Conservation (phyloP, 2,797 vertebrate species). For the Mastacembelus armatus region DNA sequence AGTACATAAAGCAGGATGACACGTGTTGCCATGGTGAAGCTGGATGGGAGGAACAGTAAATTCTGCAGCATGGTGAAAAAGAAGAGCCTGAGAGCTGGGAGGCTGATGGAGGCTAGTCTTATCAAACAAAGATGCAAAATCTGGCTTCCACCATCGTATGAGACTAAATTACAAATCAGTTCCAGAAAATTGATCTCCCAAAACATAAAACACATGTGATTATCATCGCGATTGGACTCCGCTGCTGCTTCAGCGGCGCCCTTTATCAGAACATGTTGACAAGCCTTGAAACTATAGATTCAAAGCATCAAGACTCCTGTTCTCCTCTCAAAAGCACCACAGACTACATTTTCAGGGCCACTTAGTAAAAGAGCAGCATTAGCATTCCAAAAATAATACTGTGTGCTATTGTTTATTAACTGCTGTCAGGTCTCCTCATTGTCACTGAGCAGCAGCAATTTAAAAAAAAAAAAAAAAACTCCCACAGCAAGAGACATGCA, state of each 20-base stretch:
- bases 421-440: constrained; percentile 55
- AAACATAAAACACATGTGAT: constrained; percentile 42
- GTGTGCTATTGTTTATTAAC: constrained; percentile 55
- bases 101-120: constrained; percentile 43
- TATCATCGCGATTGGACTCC: constrained; percentile 13
- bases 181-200: constrained; percentile 35
- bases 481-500: constrained; percentile 2
- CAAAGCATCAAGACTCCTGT: constrained; percentile 6
- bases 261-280: constrained; percentile 30
- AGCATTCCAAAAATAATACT: constrained; percentile 58
- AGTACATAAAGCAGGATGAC: constrained; percentile 71
- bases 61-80: constrained; percentile 50
- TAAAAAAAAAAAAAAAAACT: constrained; percentile 18
- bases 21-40: constrained; percentile 76
- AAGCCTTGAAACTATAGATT: constrained; percentile 25
- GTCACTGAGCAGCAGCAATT: constrained; percentile 48
- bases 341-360: constrained; percentile 31
- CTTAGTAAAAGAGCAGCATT: constrained; percentile 47
- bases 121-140: constrained; percentile 57
- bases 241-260: constrained; percentile 20
- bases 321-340: constrained; percentile 2
- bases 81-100: constrained; percentile 18
- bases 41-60: constrained; percentile 64
- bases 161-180: constrained; percentile 67
- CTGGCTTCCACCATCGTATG: constrained; percentile 39